A percentile compares a stretch with the other conserved stretches of the same genome.
Conservation (phyloP, 2,113 vertebrate genomes). For the Narcine bancroftii region DNA sequence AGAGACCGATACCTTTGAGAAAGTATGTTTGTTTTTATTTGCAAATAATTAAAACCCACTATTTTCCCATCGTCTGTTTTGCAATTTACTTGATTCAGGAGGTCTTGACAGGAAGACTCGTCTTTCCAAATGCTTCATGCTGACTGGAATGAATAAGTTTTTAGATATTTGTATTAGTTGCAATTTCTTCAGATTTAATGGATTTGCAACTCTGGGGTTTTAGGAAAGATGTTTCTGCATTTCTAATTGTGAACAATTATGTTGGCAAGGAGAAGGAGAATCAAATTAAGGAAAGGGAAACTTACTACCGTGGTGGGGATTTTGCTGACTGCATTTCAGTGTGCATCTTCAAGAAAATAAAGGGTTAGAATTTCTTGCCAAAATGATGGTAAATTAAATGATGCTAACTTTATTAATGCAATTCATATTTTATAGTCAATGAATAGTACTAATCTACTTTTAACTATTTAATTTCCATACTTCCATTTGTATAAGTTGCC, state of each 20-base stretch:
- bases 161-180: background rate
- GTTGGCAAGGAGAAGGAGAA: background rate
- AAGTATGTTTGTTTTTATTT: background rate
- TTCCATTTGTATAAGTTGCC: too few relatives aligned
- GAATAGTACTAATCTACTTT: too few relatives aligned
- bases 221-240: background rate
- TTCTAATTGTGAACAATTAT: background rate
- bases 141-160: background rate
- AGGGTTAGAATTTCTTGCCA: too few relatives aligned
- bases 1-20: background rate
- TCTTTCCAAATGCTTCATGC: background rate
- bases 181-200: background rate
- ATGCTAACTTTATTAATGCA: too few relatives aligned
- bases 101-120: background rate
- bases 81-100: background rate
- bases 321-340: background rate
- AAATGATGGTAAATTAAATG: too few relatives aligned
- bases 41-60: background rate
- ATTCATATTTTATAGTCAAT: too few relatives aligned
- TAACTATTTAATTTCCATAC: too few relatives aligned
- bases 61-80: background rate
- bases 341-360: background rate
- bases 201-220: background rate
- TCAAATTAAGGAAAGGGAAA: background rate
- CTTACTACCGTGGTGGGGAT: background rate